Evolutionary conservation across 2,113 vertebrate genomes (phyloP), one percentile per base, ranked within the genome.

Genomic region (Rana temporaria): DNA sequence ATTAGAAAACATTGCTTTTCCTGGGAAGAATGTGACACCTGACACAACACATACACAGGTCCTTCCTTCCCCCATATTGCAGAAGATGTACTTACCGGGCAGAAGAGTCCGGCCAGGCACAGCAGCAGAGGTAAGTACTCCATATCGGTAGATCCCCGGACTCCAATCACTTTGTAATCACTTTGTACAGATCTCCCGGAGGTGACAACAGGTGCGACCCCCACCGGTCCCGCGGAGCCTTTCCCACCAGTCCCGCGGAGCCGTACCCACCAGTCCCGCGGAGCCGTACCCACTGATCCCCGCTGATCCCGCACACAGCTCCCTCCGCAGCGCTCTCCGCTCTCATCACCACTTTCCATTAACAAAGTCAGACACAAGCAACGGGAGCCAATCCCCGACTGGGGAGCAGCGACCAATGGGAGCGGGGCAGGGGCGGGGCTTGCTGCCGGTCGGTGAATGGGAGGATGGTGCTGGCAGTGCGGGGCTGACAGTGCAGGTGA

Each of bases 321-420:
- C 57, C 32, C 1, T 34, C 24, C 73, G 4, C n/a, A n/a, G n/a
- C n/a, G n/a, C 67, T 22, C 32, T 22, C 20, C 12, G 62, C 52
- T 60, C 4, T 34, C 74, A 64, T 60, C 8, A 17, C 57, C 22
- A 66, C 75, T 30, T 66, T 48, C 66, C 60, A 78, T 78, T 78
- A 78, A 78, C 59, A 78, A 78, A 78, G 16, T 78, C 75, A 32
- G 5, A 32, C 32, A 14, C 62, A n/a, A 19, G 38, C 42, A 8
- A 26, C 9, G 2, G n/a, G 6, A 6, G 15, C 75, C 60, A 53
- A 55, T 65, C 75, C 17, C 22, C 0, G 42, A 17, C 75, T 18
- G 1, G 2, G 57, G 62, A 19, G 22, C 67, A 6, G 38, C 42
- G 52, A 22, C 62, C 75, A 78, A 78, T 66, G 8, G 53, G 62